Base-by-base conservation (phyloP, 2,797 vertebrate species). In the Thunnus albacares region DNA sequence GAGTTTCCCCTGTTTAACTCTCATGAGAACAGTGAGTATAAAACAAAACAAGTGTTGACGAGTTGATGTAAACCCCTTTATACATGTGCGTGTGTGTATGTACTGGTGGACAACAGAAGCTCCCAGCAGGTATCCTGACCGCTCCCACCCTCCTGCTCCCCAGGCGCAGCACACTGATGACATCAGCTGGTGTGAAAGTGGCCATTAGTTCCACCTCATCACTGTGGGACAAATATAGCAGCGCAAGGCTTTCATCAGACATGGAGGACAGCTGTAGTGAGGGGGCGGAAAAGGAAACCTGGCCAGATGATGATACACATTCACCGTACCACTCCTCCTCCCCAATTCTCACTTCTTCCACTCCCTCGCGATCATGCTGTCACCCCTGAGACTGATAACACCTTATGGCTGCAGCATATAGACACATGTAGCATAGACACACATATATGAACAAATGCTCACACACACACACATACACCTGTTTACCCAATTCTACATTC, bases 181-280 rank as follows among this genome's bases (percentile, higher is more conserved):
- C 91, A 94, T 94, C 93, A 92, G 89, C 77, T 82, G 87, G 93
- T 86, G 92, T 92, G 88, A 92, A 94, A 93, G 92, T 84, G 86
- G 90, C 89, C 85, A 95, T 94, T 93, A 94, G 94, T 95, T 95
- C 93, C 93, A 94, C 92, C 93, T 95, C 94, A 94, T 95, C 93
- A 93, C 88, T 90, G 89, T 79, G 90, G 88, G 85, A 93, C 94
- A 93, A 95, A 94, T 93, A 94, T 95, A 95, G 91, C 88, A 67
- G 53, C 53, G 6, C 81, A 66, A 87, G 79, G 77, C 90, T 93
- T 92, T 92, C 90, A 91, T 90, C 90, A 94, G 91, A 93, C 20
- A 12, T 62, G 75, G 89, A 90, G 88, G 93, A 92, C 94, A 95
- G 94, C 94, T 95, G 94, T 91, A 90, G 79, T 84, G 90, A 91